These are phyloP conservation scores for Chaetophractus vellerosus DNA, from an alignment of 2,797 vertebrate species.

Conservation along the genomic window DNA sequence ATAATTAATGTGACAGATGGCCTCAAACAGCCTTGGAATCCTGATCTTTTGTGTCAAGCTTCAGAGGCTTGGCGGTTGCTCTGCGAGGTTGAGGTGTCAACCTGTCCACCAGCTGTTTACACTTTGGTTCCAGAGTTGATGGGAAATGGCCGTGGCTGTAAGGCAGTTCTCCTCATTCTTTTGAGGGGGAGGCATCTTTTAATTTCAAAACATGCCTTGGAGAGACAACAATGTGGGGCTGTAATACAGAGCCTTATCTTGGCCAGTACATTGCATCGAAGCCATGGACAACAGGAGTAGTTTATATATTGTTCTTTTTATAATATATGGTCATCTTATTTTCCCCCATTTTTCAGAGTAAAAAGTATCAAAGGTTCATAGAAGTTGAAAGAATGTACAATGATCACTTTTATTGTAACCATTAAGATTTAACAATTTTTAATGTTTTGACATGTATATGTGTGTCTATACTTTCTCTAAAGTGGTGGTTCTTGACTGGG, in stretches of 20 bases:
- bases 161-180: neutral
- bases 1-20: conserved; percentile 76
- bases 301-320: conserved; percentile 17
- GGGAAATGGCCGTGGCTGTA: neutral
- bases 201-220: neutral
- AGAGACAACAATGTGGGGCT: neutral
- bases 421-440: neutral
- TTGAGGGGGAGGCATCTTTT: neutral
- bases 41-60: conserved; percentile 54
- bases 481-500: neutral
- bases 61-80: conserved; percentile 74
- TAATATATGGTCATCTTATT: neutral
- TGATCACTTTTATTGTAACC: conserved; percentile 13
- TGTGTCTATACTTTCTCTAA: conserved; percentile 16
- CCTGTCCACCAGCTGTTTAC: conserved; percentile 78
- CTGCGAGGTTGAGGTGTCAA: conserved; percentile 61
- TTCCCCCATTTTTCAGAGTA: neutral
- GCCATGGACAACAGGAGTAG: neutral
- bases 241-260: neutral
- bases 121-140: conserved; percentile 53
- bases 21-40: conserved; percentile 64
- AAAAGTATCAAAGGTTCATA: conserved; percentile 24
- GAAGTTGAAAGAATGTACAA: conserved; percentile 11
- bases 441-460: neutral
- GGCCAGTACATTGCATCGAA: neutral